A percentile compares a stretch with the other conserved stretches of the same genome.
These are phyloP conservation scores for Drymodes brunneopygia DNA, from an alignment of 2,113 vertebrate genomes.

Conservation along the genomic window DNA sequence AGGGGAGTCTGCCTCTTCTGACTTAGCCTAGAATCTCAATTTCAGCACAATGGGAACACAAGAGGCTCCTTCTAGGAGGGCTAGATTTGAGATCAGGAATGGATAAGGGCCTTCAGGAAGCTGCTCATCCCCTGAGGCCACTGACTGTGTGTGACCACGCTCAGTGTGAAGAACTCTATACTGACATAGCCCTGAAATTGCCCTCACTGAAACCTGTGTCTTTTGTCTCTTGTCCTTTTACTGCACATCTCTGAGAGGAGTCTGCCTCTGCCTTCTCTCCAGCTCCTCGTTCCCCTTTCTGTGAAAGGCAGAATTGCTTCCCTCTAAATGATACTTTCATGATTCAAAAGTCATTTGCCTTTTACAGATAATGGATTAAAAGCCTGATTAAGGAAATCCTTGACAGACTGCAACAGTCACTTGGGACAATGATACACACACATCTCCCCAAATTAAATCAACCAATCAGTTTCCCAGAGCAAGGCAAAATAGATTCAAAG, in stretches of 20 bases:
- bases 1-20: neutral
- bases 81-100: fast-evolving
- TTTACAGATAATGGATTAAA: neutral
- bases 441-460: neutral
- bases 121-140: neutral
- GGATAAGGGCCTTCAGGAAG: neutral
- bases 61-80: neutral
- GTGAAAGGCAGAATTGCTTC: neutral
- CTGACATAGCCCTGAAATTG: neutral
- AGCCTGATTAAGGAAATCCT: neutral
- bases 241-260: neutral
- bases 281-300: neutral
- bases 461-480: neutral
- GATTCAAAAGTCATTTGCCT: neutral
- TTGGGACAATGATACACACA: neutral
- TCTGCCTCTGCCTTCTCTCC: neutral
- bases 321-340: neutral
- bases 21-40: neutral
- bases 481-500: neutral
- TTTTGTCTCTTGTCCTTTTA: neutral
- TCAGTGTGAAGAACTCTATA: neutral
- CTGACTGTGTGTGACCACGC: neutral
- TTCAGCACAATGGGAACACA: neutral
- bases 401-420: neutral
- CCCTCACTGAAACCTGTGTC: neutral